Evolutionary conservation across 2,113 vertebrate species (phyloP).

Genomic region (Seriola aureovittata): DNA sequence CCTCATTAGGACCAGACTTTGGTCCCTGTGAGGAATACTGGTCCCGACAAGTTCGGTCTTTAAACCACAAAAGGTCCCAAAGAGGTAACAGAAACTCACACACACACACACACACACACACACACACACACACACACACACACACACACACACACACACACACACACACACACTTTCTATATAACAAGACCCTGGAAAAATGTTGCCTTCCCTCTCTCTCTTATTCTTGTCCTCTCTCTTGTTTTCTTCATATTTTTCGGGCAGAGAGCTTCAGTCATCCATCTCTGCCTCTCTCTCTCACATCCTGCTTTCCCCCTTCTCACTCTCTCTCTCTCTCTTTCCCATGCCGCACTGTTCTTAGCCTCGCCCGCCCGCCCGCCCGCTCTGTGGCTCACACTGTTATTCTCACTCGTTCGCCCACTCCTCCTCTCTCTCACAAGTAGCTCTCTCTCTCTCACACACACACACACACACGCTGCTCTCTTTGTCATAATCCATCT

Average conservation of each 20-base stretch:
- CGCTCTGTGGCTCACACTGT: slow-evolving; percentile 2
- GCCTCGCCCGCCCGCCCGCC: slow-evolving; percentile 30
- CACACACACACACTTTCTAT: neutral
- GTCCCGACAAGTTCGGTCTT: too few relatives aligned
- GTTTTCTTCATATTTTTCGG: slow-evolving; percentile 52
- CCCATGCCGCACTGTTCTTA: slow-evolving; percentile 4
- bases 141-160: too few relatives aligned
- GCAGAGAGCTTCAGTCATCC: slow-evolving; percentile 41
- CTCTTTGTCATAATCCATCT: slow-evolving; percentile 53
- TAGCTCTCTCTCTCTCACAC: neutral
- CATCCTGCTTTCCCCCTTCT: too few relatives aligned
- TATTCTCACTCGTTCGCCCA: slow-evolving; percentile 19
- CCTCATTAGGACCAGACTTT: too few relatives aligned
- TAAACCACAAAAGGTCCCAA: too few relatives aligned
- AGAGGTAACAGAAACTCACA: neutral
- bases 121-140: neutral
- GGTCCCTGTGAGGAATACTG: too few relatives aligned
- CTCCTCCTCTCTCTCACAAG: slow-evolving; percentile 11
- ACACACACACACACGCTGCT: slow-evolving; percentile 9
- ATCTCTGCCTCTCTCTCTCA: slow-evolving; percentile 41
- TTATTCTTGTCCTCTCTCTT: slow-evolving; percentile 31
- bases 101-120: neutral
- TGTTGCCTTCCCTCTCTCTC: slow-evolving; percentile 9
- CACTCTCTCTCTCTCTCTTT: neutral
- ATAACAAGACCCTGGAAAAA: slow-evolving; percentile 28